These are phyloP conservation scores for Cyrtodaria siliqua DNA, from an alignment of 2,888 invertebrate species.

Conservation along the genomic window DNA sequence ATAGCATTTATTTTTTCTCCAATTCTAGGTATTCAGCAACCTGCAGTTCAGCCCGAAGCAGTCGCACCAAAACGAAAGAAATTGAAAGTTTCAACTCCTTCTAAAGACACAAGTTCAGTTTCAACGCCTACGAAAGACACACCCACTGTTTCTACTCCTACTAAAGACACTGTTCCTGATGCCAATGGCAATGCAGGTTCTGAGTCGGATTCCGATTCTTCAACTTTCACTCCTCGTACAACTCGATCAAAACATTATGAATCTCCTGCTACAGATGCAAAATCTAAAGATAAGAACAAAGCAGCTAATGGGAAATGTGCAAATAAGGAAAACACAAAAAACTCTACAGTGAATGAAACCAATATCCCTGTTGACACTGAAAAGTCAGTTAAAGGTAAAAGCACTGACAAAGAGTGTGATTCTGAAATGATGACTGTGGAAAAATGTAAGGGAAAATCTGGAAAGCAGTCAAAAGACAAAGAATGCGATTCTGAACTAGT, in stretches of 20 bases:
- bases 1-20: no score
- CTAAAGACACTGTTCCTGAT: conserved; percentile 10
- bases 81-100: conserved; percentile 22
- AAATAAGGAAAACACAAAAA: conserved; percentile 5
- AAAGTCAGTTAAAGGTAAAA: no score
- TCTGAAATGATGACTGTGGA: no score
- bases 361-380: no score
- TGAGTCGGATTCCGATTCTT: conserved; percentile 46
- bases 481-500: not conserved
- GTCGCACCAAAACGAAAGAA: conserved; percentile 34
- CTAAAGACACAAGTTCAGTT: no score
- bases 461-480: conserved; percentile 4
- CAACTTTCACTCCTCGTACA: conserved; percentile 43
- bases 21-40: conserved; percentile 23
- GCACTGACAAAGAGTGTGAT: no score
- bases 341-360: not conserved
- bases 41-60: conserved; percentile 6
- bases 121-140: no score
- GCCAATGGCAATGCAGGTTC: conserved; percentile 40
- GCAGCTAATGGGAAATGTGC: not conserved
- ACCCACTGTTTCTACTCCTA: no score
- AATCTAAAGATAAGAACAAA: conserved; percentile 5
- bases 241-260: conserved; percentile 56
- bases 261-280: conserved; percentile 31
- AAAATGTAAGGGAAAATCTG: not conserved